phyloP scores from a whole-genome alignment of 2,888 invertebrate genomes.

The Lithophane semibrunnea region DNA sequence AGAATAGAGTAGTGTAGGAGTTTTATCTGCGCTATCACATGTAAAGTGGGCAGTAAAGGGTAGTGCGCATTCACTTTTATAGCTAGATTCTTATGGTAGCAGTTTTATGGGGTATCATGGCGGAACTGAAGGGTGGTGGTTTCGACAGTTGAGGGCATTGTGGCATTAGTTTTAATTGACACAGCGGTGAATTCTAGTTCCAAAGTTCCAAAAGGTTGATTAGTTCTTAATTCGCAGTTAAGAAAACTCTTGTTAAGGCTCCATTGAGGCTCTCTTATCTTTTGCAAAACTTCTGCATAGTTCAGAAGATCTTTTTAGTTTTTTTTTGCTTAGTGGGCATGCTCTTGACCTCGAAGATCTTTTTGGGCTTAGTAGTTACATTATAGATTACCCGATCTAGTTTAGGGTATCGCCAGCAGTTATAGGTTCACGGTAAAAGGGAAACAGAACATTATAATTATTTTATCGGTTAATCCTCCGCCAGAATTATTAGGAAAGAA shows the following conservation, averaged over 20 bases:
- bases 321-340: not conserved
- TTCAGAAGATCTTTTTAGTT: not conserved
- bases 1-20: slow-evolving; percentile 18
- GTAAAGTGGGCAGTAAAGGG: slow-evolving; percentile 61
- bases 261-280: too few relatives aligned
- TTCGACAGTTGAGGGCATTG: not conserved
- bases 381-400: not conserved
- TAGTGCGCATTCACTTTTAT: slow-evolving; percentile 49
- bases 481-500: not conserved
- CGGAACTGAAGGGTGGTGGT: not conserved
- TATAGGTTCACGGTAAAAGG: not conserved
- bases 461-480: not conserved
- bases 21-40: slow-evolving; percentile 61
- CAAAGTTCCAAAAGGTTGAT: not conserved
- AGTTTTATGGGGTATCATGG: slow-evolving; percentile 44
- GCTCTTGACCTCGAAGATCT: not conserved
- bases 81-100: slow-evolving; percentile 39
- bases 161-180: not conserved
- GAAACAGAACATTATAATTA: not conserved
- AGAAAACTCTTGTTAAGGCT: not conserved
- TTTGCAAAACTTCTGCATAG: not conserved
- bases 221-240: not conserved
- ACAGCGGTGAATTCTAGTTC: not conserved
- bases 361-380: not conserved
- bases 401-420: not conserved